A percentile compares a stretch with the other conserved stretches of the same genome.
Conservation (phyloP, 2,113 vertebrate genomes). For the Burhinus bistriatus region DNA sequence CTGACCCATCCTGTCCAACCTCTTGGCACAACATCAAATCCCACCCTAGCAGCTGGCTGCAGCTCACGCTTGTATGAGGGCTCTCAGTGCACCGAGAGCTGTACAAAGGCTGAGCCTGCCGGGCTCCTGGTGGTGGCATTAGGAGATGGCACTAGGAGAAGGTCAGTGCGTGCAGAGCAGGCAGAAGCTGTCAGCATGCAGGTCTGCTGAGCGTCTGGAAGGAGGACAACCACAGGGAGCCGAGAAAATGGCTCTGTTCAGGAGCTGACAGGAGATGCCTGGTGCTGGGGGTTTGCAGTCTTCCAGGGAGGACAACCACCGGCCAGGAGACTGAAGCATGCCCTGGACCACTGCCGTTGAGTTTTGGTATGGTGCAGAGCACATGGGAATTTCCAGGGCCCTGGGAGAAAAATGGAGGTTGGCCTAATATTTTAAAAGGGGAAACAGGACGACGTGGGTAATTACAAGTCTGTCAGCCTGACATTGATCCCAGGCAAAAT, state of each 20-base stretch:
- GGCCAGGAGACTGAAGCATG: neutral
- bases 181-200: neutral
- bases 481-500: slow-evolving; percentile 35
- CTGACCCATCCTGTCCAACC: neutral
- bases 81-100: neutral
- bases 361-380: neutral
- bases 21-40: neutral
- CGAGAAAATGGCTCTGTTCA: neutral
- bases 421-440: neutral
- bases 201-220: neutral
- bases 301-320: neutral
- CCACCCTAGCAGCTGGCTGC: neutral
- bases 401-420: neutral
- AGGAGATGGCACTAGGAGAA: neutral
- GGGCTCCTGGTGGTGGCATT: neutral
- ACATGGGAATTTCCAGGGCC: neutral
- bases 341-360: rapidly evolving
- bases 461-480: slow-evolving; percentile 46
- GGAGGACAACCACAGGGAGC: neutral
- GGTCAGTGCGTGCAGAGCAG: neutral
- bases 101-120: neutral
- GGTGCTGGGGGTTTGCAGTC: neutral
- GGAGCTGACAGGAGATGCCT: neutral
- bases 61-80: rapidly evolving
- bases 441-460: neutral